phyloP scores from a whole-genome alignment of 37 sponge, comb jelly and placozoan genomes.

The Crambe crambe region DNA sequence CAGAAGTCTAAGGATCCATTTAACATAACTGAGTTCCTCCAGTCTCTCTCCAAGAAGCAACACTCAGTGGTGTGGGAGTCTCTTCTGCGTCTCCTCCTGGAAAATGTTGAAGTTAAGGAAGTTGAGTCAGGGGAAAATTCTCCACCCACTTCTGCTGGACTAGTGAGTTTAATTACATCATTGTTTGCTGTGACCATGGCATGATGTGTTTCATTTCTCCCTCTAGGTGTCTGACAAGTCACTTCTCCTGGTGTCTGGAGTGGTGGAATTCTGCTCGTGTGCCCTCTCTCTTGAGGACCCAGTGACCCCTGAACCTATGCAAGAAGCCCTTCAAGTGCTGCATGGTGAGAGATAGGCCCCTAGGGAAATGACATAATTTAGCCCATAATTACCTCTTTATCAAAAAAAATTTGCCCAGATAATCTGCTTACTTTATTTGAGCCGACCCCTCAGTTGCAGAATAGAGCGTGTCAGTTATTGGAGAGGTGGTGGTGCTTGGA shows the following conservation, averaged over 20 bases:
- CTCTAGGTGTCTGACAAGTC: background rate
- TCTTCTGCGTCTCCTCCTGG: background rate
- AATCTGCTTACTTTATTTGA: constrained; percentile 30
- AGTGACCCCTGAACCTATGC: background rate
- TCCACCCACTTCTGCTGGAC: background rate
- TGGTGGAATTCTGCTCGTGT: constrained; percentile 6
- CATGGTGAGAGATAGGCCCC: too few relatives aligned
- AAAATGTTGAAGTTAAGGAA: background rate
- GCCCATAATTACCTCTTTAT: too few relatives aligned
- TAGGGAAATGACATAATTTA: background rate
- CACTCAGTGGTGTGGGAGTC: constrained; percentile 33
- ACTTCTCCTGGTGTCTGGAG: constrained; percentile 9
- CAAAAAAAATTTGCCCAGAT: constrained; percentile 17
- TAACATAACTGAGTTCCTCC: constrained; percentile 56
- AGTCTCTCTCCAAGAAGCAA: constrained; percentile 53
- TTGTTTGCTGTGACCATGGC: background rate
- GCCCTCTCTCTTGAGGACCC: constrained; percentile 39
- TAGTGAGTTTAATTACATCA: background rate
- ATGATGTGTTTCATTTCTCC: background rate
- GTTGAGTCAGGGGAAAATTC: background rate
- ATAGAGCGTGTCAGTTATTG: constrained; percentile 37
- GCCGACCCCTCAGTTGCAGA: constrained; percentile 32
- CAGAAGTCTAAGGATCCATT: constrained; percentile 38
- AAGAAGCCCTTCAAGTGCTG: constrained; percentile 20
- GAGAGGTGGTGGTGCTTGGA: constrained; percentile 74